Evolutionary conservation across 2,888 invertebrate genomes (phyloP).

Genomic region (Heliconius cydno): DNA sequence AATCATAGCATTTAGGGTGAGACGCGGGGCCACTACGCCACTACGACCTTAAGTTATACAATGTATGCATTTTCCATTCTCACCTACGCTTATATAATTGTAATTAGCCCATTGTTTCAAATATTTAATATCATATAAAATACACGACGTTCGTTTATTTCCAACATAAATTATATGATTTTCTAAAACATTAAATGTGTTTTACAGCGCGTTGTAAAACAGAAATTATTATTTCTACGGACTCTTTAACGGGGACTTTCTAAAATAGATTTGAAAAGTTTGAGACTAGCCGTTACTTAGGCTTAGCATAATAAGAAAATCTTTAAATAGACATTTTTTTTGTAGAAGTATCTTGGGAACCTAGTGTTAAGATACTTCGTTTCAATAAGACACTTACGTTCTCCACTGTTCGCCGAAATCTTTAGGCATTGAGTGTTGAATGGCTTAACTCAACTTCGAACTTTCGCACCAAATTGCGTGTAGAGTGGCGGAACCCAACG

Average conservation of each 20-base stretch:
- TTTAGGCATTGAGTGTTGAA: neutral
- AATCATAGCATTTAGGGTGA: neutral
- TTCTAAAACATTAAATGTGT: constrained; percentile 21
- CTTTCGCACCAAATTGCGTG: neutral
- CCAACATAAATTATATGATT: constrained; percentile 19
- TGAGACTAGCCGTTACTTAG: neutral
- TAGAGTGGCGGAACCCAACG: too few relatives aligned
- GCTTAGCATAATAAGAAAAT: neutral
- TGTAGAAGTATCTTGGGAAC: neutral
- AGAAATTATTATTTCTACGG: constrained; percentile 5
- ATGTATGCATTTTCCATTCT: constrained; percentile 6
- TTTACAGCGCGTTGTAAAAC: constrained; percentile 17
- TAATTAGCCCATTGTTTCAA: constrained; percentile 7
- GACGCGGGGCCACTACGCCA: neutral
- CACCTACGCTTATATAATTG: constrained; percentile 11
- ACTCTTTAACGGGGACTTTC: constrained; percentile 6
- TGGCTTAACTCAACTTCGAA: neutral
- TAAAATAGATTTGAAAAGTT: neutral
- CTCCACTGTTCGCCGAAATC: neutral
- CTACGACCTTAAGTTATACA: neutral
- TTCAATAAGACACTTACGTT: neutral
- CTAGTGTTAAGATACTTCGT: neutral
- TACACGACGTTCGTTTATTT: constrained; percentile 6
- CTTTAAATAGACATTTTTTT: neutral
- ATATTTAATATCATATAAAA: constrained; percentile 1